Evolutionary conservation across 2,888 invertebrate species (phyloP), one percentile per base, ranked within the genome.

Genomic region (Pyrgus malvae): DNA sequence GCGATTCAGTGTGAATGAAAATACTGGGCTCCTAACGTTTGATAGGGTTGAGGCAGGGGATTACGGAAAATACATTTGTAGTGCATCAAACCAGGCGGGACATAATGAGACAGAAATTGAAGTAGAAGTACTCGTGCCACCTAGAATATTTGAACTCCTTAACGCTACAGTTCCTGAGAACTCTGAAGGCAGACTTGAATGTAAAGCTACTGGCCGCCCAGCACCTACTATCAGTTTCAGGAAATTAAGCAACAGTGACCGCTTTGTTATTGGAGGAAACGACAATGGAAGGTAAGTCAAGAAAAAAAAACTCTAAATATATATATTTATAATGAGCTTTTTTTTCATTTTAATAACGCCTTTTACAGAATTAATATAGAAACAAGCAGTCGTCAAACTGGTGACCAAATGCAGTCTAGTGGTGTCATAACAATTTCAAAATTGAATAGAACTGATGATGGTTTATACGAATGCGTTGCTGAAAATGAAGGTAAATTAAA

Each of bases 401-500:
- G 90, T 17, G 90, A 90, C 65, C 89, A 89, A 63, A 88, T 89
- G 78, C 81, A 89, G 61, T 80, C 88, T 1, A 90, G 91, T 46
- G 96, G 94, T 19, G 92, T 92, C 1, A 83, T 98, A 57, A 92
- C 92, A 27, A 95, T 98, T 65, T 76, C 90, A 0, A 92, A 92
- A 46, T 72, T 95, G 9, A 91, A 92, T 48, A 91, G 95, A 58
- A 91, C 92, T 2, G 96, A 98, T 78, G 98, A 98, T 78, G 98
- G 97, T 0, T 90, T 98, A 6, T 98, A 98, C 76, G 95, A 95
- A 72, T 98, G 98, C 74, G 91, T 95, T 45, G 97, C 97, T 3
- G 91, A 92, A 68, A 97, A 97, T 71, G 92, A 93, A 70, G 96
- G 89, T 89, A 76, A 17, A 9, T 3, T 1, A 37, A 1, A 17